Percentiles rank a stretch among this genome's conserved stretches.
Conservation (phyloP, 1,140 invertebrate genomes). For the Panulirus ornatus region DNA sequence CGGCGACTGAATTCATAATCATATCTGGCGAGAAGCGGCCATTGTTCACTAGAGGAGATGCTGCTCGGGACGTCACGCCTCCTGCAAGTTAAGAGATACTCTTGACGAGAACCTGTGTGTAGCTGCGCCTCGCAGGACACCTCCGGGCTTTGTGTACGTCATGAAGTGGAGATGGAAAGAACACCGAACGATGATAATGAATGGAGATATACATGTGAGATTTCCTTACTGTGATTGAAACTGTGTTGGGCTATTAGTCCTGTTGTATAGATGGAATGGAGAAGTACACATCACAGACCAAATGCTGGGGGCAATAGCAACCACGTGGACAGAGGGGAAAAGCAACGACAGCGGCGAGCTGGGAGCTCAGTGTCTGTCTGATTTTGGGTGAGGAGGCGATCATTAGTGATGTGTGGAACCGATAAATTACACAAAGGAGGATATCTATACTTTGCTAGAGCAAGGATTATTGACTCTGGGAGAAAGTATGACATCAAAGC, state of each 20-base stretch:
- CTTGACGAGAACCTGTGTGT: background rate
- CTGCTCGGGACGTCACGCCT: conserved; percentile 19
- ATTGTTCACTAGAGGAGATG: conserved; percentile 21
- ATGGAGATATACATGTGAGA: background rate
- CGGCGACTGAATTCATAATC: conserved; percentile 40
- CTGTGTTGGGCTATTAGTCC: background rate
- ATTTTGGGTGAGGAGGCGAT: no score
- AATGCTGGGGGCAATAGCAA: no score
- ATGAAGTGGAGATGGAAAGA: background rate
- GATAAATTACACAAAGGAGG: no score
- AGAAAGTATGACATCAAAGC: no score
- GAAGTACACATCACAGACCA: no score
- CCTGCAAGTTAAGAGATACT: conserved; percentile 23
- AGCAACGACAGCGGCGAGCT: no score
- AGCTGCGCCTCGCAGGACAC: background rate
- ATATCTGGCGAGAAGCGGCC: conserved; percentile 23
- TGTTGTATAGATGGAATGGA: no score
- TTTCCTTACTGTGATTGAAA: background rate
- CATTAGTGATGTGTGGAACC: no score
- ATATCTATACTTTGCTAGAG: no score
- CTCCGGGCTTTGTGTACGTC: background rate
- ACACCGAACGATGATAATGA: background rate
- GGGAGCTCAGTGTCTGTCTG: no score
- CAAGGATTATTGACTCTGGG: no score
- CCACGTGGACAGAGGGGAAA: no score